Base-by-base conservation (phyloP, 2,797 vertebrate genomes). In the Erethizon dorsatum region DNA sequence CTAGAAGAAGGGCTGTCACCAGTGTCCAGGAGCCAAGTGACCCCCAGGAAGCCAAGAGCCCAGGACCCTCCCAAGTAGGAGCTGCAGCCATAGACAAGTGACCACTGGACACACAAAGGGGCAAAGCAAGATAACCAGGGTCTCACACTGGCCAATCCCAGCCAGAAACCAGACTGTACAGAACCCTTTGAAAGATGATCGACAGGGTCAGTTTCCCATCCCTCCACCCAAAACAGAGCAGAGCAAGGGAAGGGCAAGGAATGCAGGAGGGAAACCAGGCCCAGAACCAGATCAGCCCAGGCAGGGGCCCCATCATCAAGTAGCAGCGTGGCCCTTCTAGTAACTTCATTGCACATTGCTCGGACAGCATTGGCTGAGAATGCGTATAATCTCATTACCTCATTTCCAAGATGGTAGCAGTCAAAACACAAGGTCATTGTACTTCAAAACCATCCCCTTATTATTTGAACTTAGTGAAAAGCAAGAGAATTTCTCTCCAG, bases 381-480 rank as follows among this genome's bases (percentile, higher is more conserved):
- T 4, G 52, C 59, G 52, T 24, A 2, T 18, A 50, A 6, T 5
- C 54, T 28, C 63, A 3, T 20, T 61, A 54, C 22, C 65, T 63
- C 57, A 12, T 69, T 37, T 28, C 33, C 63, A 96, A 9, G 20
- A 52, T 10, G n/a, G 2, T 56, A 57, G 15, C 56, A 45, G 28
- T 18, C 89, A 50, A 88, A 90, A 59, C 11, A 77, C 12, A 90
- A 69, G 37, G 41, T 87, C 63, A 67, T 71, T 56, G 7, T 73
- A 11, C 22, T 90, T 88, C 31, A 33, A 78, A 96, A 57, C 15
- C 37, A 9, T 50, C 15, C 45, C 37, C 65, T 83, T 92, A 50
- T 45, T 84, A 57, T 82, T 86, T 59, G 45, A 54, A 57, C 28
- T 71, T 94, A 79, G 77, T 69, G 84, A 89, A 96, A 83, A 90